A percentile compares a stretch with the other conserved stretches of the same genome.
Evolutionary conservation across 2,888 invertebrate species (phyloP).

Genomic region (Leucoptera coffeella): DNA sequence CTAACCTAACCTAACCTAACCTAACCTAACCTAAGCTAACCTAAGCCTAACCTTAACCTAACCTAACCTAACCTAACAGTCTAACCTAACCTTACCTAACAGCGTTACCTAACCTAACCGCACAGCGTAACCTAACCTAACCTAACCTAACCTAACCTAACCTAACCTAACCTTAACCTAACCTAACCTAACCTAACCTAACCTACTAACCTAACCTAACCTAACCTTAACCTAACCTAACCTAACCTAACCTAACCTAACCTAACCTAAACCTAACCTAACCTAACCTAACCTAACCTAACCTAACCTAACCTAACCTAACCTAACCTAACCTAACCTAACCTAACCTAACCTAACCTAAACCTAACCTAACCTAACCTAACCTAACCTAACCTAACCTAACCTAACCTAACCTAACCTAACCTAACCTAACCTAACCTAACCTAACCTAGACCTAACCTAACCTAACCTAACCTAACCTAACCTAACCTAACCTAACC

Average conservation of each 20-base stretch:
- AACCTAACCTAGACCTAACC: too few relatives aligned
- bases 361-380: conserved; percentile 7
- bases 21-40: conserved; percentile 7
- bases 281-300: conserved; percentile 7
- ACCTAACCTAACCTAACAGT: too few relatives aligned
- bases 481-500: conserved; percentile 7
- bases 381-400: conserved; percentile 7
- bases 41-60: too few relatives aligned
- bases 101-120: too few relatives aligned
- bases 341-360: too few relatives aligned
- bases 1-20: conserved; percentile 7
- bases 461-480: conserved; percentile 8
- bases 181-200: too few relatives aligned
- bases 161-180: too few relatives aligned
- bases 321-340: conserved; percentile 7
- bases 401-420: conserved; percentile 7
- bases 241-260: too few relatives aligned
- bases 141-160: conserved; percentile 7
- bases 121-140: conserved; percentile 7
- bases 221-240: too few relatives aligned
- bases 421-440: conserved; percentile 8
- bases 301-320: conserved; percentile 7
- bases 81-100: conserved; percentile 7
- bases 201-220: too few relatives aligned
- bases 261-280: conserved; percentile 7